These are phyloP conservation scores for Prunella fulvescens DNA, from an alignment of 2,113 vertebrate genomes.

Conservation along the genomic window DNA sequence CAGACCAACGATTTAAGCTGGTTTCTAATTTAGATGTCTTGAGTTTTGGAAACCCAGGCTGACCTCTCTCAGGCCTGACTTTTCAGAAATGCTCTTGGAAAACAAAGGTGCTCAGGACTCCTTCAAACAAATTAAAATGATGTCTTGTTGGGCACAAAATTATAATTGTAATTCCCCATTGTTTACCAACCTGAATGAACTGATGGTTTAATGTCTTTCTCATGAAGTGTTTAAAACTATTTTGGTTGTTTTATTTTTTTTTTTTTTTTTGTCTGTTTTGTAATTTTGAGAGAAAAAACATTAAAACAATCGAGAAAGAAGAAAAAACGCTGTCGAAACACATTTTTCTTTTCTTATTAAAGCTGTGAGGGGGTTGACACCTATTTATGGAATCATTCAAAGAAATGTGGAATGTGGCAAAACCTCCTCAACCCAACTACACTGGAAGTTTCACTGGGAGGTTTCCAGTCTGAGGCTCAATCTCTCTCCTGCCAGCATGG, in stretches of 20 bases:
- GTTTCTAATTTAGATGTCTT: neutral
- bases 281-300: neutral
- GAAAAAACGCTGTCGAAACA: neutral
- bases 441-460: neutral
- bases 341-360: neutral
- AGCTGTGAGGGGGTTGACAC: neutral
- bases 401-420: neutral
- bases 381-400: neutral
- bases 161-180: neutral
- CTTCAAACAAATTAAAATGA: neutral
- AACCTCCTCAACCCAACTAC: neutral
- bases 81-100: neutral
- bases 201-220: neutral
- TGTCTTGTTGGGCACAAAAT: neutral
- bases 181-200: neutral
- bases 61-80: neutral
- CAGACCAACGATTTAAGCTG: neutral
- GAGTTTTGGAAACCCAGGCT: neutral
- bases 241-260: too few relatives aligned
- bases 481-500: neutral
- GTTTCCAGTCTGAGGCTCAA: neutral
- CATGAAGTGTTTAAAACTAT: neutral
- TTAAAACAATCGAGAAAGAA: neutral
- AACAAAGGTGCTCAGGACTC: neutral
- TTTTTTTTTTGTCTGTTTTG: neutral